Percentiles rank a stretch among this genome's conserved stretches.
phyloP scores from a whole-genome alignment of 2,113 vertebrate species.

The Malurus elegans region DNA sequence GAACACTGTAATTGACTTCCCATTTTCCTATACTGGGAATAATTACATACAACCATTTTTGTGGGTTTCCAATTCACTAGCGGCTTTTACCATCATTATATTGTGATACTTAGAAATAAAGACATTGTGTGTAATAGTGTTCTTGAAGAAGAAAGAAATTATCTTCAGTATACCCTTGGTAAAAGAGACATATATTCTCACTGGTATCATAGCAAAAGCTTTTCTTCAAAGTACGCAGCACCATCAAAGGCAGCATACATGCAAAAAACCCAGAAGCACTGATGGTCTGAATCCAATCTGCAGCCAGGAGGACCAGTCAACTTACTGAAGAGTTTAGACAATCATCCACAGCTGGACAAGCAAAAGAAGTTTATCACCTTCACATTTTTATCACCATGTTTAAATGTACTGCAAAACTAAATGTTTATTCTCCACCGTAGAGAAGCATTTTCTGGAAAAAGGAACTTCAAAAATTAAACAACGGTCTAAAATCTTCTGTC shows the following conservation, averaged over 20 bases:
- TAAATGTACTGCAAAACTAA: background rate
- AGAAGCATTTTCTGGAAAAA: background rate
- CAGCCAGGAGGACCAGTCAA: background rate
- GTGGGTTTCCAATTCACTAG: background rate
- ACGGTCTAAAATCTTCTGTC: background rate
- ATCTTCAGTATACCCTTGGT: background rate
- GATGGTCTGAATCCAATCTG: background rate
- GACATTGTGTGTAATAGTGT: background rate
- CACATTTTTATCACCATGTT: background rate
- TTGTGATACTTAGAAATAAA: background rate
- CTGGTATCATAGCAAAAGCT: background rate
- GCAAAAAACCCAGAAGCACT: background rate
- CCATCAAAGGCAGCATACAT: background rate
- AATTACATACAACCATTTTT: background rate
- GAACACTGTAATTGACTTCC: background rate
- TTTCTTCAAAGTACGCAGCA: background rate
- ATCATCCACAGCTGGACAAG: background rate
- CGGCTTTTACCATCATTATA: background rate
- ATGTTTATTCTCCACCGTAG: background rate
- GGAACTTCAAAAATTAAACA: background rate
- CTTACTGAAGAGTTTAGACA: background rate
- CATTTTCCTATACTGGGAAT: background rate
- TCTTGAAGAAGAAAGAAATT: background rate
- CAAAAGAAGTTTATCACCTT: background rate
- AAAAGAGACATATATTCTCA: background rate